A percentile compares a stretch with the other conserved stretches of the same genome.
phyloP scores from a whole-genome alignment of 2,888 invertebrate genomes.

The Eupithecia exiguata region DNA sequence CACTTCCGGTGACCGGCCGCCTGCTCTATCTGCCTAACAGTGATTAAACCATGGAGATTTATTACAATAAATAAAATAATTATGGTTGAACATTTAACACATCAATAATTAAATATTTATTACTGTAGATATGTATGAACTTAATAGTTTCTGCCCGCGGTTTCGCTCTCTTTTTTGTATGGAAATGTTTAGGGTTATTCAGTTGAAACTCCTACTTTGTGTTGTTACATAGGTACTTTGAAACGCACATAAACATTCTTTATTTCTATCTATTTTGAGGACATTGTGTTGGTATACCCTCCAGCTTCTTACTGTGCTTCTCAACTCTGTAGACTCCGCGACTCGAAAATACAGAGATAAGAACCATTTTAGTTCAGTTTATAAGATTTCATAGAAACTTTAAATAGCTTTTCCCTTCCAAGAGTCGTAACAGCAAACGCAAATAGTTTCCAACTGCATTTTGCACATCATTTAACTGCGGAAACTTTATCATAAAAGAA shows the following conservation, averaged over 20 bases:
- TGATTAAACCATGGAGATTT: conserved; percentile 23
- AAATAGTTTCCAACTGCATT: conserved; percentile 39
- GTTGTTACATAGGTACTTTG: no score
- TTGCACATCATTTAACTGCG: conserved; percentile 43
- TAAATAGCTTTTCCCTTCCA: conserved; percentile 16
- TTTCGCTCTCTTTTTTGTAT: no score
- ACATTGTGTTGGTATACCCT: not conserved
- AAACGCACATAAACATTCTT: no score
- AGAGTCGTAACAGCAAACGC: conserved; percentile 32
- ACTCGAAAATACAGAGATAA: not conserved
- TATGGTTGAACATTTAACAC: not conserved
- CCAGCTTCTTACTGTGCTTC: not conserved
- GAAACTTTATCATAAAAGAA: conserved; percentile 41
- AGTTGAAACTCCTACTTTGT: no score
- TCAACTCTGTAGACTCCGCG: not conserved
- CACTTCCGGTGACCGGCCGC: conserved; percentile 53
- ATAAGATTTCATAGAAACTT: conserved; percentile 29
- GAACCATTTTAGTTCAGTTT: conserved; percentile 10
- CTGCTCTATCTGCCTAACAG: conserved; percentile 44
- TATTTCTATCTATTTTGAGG: no score
- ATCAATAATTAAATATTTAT: not conserved
- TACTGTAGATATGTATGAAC: not conserved
- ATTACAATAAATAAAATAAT: not conserved
- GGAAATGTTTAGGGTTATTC: no score
- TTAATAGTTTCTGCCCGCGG: no score